A percentile compares a stretch with the other conserved stretches of the same genome.
These are phyloP conservation scores for Drosophila hydei DNA, from an alignment of 1,140 invertebrate genomes.

Conservation along the genomic window DNA sequence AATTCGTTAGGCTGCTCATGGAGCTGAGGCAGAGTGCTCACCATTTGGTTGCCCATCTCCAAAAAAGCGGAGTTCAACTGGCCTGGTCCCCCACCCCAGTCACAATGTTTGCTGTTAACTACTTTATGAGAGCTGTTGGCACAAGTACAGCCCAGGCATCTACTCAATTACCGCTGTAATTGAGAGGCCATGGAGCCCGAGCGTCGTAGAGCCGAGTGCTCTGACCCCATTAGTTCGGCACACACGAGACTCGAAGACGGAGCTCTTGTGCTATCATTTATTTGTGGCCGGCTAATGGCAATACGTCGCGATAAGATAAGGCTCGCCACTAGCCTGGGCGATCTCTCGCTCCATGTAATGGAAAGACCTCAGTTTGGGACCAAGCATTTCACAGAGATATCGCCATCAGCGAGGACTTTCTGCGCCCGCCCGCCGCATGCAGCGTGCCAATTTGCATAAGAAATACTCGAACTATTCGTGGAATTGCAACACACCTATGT, in stretches of 20 bases:
- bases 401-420: constrained; percentile 32
- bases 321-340: constrained; percentile 41
- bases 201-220: constrained; percentile 44
- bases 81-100: neutral
- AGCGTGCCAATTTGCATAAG: constrained; percentile 38
- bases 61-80: constrained; percentile 21
- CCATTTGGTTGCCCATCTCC: constrained; percentile 49
- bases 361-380: constrained; percentile 39
- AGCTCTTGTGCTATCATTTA: constrained; percentile 21
- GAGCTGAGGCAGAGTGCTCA: constrained; percentile 58
- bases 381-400: constrained; percentile 12
- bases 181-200: neutral
- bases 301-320: constrained; percentile 66
- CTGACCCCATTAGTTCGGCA: constrained; percentile 68
- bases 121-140: constrained; percentile 26
- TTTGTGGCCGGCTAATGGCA: constrained; percentile 62
- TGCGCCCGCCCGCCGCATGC: too few species aligned
- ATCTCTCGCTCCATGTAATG: constrained; percentile 28
- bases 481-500: constrained; percentile 42
- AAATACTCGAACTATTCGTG: constrained; percentile 23
- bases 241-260: constrained; percentile 9
- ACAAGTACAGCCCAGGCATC: constrained; percentile 27
- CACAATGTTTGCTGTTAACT: constrained; percentile 28
- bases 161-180: constrained; percentile 33
- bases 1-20: constrained; percentile 53